Evolutionary conservation across 2,113 vertebrate species (phyloP), one percentile per base, ranked within the genome.

Genomic region (Riparia riparia): DNA sequence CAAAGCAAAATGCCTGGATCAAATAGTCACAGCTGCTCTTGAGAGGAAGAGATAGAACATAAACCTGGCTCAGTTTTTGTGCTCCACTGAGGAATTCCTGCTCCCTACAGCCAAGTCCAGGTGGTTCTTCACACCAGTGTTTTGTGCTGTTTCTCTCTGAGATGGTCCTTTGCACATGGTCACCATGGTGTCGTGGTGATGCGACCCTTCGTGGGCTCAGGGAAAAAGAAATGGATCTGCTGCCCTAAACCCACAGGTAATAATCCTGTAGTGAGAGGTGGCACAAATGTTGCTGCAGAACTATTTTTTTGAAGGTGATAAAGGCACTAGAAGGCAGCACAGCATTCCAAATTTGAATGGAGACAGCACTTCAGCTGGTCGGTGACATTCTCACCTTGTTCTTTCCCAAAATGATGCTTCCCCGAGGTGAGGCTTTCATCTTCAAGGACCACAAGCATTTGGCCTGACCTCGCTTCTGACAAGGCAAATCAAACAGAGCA

Each of bases 1-100:
- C 72, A 66, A 79, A 92, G 58, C 49, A 53, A 92, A 95, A 80
- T 39, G 25, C 64, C 49, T 64, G 14, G 3, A 78, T 91, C 57
- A 73, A 82, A 89, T 73, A 87, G 77, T 89, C 56, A 8, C 53
- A 89, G 20, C 57, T 63, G 8, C 24, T 54, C n/a, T 69, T 47
- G 42, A 54, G 44, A 50, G 69, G 61, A 79, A 80, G 50, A 41
- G 19, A 8, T 72, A 44, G 65, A 94, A 44, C 57, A n/a, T 16
- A 57, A 82, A 66, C 47, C 51, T 39, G 26, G 19, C 11, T 34
- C 17, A 39, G 69, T 9, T 44, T 74, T 32, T 34, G 17, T 45
- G 24, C 54, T 66, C 72, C 34, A 13, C 37, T 37, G 58, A 45
- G n/a, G 39, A 66, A 61, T 76, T 83, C 61, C 31, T 25, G 54